Base-by-base conservation (phyloP, 1,140 invertebrate species). In the Leptonema lineaticorne region DNA sequence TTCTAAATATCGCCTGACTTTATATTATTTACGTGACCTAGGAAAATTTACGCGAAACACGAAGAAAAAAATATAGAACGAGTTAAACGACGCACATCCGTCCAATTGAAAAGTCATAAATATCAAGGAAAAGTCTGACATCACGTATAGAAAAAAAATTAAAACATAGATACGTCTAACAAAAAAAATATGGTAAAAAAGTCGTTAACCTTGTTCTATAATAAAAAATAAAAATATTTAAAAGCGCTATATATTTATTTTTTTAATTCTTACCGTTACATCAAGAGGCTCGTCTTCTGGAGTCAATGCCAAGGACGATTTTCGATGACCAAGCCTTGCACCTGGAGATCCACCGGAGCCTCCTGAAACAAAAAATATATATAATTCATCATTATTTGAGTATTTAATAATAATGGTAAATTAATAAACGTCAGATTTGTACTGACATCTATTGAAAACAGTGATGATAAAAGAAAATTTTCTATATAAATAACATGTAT, bases 281-380 rank as follows among this genome's bases (percentile, higher is more conserved):
- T 83, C 81, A 66, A 83, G 75, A 53, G 78, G 76, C 73, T 83
- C 82, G 75, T 83, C 82, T 74, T 83, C 82, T 56, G 82, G 82
- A 53, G 82, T 83, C 14, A 83, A 70, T 20, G 78, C 80, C 60
- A 83, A 75, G 18, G 82, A 83, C 71, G 79, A 80, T 73, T 80
- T 80, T 58, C 78, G 74, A 67, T 78, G 76, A 30, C 78, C 76
- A 64, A 77, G 74, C 66, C 80, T 67, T 2, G 68, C 71, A 27
- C 68, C 65, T 0, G 71, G 71, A 37, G 71, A 72, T 28, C 71
- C 71, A 3, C 71, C 71, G 14, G 71, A 72, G 29, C 68, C 67
- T 33, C 68, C 71, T 72, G 71, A 20, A 72, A 69, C 30, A 41
- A 69, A 27, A 14, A 53, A 27, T 56, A 62, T 26, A 68, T 18